These are phyloP conservation scores for Scytalopus superciliaris DNA, from an alignment of 2,113 vertebrate species.

Conservation along the genomic window DNA sequence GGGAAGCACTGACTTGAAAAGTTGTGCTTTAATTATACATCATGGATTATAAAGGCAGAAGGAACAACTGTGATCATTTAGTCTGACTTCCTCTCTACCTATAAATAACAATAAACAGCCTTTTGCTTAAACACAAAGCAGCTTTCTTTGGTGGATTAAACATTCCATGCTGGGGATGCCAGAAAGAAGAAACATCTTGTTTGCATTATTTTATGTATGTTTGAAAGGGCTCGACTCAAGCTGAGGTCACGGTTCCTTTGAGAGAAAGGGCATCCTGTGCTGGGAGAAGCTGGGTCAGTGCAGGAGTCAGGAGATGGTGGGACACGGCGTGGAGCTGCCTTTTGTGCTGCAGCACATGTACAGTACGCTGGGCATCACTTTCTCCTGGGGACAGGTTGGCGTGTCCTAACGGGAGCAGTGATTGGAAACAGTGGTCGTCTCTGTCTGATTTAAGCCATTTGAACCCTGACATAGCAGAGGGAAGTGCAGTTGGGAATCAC, in stretches of 20 bases:
- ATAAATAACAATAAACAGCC: conserved; percentile 52
- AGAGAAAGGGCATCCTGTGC: not conserved
- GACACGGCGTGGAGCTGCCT: not conserved
- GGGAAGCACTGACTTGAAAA: not conserved
- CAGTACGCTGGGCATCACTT: too few species aligned
- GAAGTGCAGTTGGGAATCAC: not conserved
- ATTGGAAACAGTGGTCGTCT: not conserved
- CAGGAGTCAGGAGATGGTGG: not conserved
- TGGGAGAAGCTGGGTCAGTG: not conserved
- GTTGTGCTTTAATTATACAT: not conserved
- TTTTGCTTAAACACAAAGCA: conserved; percentile 36
- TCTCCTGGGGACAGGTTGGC: not conserved
- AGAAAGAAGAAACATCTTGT: conserved; percentile 39
- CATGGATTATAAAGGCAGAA: conserved; percentile 6
- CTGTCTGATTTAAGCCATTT: not conserved
- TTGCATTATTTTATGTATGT: conserved; percentile 9
- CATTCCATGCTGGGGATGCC: not conserved
- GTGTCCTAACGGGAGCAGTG: fast-evolving
- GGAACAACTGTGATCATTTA: conserved; percentile 47
- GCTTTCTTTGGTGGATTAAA: conserved; percentile 30
- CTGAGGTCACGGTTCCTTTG: not conserved
- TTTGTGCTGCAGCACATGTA: not conserved
- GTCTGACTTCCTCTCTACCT: conserved; percentile 12
- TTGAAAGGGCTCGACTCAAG: not conserved
- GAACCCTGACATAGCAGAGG: not conserved